These are phyloP conservation scores for Bursaphelenchus okinawaensis DNA, from an alignment of 2,888 invertebrate genomes.

Conservation along the genomic window DNA sequence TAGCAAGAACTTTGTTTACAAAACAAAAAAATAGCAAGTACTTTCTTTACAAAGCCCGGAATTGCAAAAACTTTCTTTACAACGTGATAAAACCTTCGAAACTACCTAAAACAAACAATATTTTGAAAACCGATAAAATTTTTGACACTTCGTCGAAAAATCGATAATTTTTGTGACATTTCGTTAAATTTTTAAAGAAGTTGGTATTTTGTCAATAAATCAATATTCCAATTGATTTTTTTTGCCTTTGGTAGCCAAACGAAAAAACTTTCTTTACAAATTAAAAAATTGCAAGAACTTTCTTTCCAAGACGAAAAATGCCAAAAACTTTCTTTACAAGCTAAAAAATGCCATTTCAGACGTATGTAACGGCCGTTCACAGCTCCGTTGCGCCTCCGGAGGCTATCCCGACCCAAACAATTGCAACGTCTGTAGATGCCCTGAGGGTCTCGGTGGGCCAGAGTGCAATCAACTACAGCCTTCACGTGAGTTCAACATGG, in stretches of 20 bases:
- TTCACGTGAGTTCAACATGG: conserved; percentile 36
- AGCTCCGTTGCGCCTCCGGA: conserved; percentile 47
- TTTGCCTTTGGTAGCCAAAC: no score
- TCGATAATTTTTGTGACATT: neutral
- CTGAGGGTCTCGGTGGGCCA: conserved; percentile 54
- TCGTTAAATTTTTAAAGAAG: neutral
- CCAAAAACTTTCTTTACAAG: no score
- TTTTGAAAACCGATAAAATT: neutral
- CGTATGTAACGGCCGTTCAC: conserved; percentile 16
- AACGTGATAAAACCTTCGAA: neutral
- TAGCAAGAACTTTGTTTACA: neutral
- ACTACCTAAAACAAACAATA: neutral
- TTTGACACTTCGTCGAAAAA: neutral
- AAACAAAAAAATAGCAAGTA: no score
- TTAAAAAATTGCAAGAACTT: no score
- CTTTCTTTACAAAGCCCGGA: conserved; percentile 1
- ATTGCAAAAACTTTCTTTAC: no score
- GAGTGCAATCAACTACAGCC: conserved; percentile 53
- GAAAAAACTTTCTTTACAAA: no score
- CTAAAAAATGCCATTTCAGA: no score
- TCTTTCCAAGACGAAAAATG: no score
- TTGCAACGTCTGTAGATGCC: conserved; percentile 47
- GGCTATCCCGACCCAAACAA: conserved; percentile 57
- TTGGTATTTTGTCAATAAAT: no score
- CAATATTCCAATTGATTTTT: no score